phyloP scores from a whole-genome alignment of 2,113 vertebrate genomes.

The Odocoileus virginianus region DNA sequence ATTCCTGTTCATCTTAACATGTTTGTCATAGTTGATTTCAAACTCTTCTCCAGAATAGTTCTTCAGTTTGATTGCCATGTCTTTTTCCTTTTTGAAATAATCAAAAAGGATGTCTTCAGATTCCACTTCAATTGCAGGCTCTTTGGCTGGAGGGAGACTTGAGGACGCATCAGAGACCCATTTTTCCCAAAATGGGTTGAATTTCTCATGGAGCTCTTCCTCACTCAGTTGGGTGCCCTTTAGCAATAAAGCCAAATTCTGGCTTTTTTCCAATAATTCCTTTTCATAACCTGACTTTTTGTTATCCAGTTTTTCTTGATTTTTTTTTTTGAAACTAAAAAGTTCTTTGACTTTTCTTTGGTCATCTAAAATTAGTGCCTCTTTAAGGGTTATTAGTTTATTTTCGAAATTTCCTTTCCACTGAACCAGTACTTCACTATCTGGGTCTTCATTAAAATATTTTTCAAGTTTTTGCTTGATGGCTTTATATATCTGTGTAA shows the following conservation, averaged over 20 bases:
- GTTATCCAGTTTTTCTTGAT: conserved; percentile 46
- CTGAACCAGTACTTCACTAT: conserved; percentile 71
- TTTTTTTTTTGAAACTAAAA: conserved; percentile 53
- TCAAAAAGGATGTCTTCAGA: conserved; percentile 58
- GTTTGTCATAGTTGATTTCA: conserved; percentile 17
- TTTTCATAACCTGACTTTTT: conserved; percentile 64
- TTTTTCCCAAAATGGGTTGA: conserved; percentile 70
- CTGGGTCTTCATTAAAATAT: conserved; percentile 71
- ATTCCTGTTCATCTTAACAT: neutral
- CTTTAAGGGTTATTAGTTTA: conserved; percentile 61
- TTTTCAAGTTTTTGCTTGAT: conserved; percentile 66
- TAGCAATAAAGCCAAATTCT: conserved; percentile 60
- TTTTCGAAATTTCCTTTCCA: conserved; percentile 72
- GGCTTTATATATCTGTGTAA: conserved; percentile 35
- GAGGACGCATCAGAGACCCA: conserved; percentile 60
- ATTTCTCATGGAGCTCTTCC: conserved; percentile 53
- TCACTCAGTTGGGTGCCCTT: conserved; percentile 60
- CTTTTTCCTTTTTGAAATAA: conserved; percentile 21
- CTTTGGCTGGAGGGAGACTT: neutral
- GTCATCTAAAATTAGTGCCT: conserved; percentile 57
- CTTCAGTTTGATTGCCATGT: neutral
- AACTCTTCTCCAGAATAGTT: neutral
- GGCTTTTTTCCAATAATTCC: conserved; percentile 68
- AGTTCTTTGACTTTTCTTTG: conserved; percentile 60
- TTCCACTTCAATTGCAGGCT: conserved; percentile 48